A percentile compares a stretch with the other conserved stretches of the same genome.
phyloP scores from a whole-genome alignment of 2,797 vertebrate genomes.

The Pitangus sulphuratus region DNA sequence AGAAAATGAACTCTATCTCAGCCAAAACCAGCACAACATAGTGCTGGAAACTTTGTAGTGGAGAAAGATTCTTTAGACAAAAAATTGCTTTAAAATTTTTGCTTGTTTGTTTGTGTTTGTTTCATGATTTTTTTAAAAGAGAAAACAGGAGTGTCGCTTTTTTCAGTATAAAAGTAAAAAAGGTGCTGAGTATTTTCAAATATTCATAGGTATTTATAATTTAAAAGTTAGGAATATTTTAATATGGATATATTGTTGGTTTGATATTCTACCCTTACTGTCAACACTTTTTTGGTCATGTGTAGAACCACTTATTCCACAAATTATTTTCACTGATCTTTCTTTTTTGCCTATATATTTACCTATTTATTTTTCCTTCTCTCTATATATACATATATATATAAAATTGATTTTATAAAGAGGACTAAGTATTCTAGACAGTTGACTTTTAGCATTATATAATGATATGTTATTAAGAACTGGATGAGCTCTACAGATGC shows the following conservation, averaged over 20 bases:
- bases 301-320: not conserved
- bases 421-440: not conserved
- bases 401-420: not conserved
- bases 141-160: not conserved
- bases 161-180: not conserved
- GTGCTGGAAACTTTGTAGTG: not conserved
- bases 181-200: not conserved
- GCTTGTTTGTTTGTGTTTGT: too few species aligned
- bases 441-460: not conserved
- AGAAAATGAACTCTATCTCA: not conserved
- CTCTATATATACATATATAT: not conserved
- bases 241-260: fast-evolving
- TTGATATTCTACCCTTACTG: not conserved
- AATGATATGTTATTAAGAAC: not conserved
- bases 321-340: not conserved
- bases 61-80: not conserved
- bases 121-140: not conserved
- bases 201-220: not conserved
- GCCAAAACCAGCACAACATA: not conserved
- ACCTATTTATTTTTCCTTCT: not conserved
- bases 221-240: not conserved
- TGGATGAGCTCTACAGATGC: not conserved
- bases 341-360: not conserved
- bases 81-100: not conserved
- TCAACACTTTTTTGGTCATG: not conserved